These are phyloP conservation scores for Saccopteryx bilineata DNA, from an alignment of 2,113 vertebrate genomes.

Conservation along the genomic window DNA sequence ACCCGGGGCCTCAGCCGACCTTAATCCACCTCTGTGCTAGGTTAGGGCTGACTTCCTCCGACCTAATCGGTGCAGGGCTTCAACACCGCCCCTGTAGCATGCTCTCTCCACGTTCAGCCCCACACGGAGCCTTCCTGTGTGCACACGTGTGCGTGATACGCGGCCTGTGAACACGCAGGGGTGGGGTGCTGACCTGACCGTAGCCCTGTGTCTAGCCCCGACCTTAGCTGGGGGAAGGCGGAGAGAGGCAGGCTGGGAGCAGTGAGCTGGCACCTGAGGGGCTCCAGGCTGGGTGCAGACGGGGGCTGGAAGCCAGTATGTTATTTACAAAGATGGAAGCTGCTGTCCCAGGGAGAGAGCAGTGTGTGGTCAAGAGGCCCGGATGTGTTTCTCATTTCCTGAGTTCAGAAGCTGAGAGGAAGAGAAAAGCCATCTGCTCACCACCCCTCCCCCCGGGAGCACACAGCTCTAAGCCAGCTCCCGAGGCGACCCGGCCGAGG, in stretches of 20 bases:
- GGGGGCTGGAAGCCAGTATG: neutral
- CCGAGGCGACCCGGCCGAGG: neutral
- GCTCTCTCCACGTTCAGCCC: neutral
- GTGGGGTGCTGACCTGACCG: too few species aligned
- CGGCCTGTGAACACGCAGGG: neutral
- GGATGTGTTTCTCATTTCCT: conserved; percentile 57
- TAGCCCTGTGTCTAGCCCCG: neutral
- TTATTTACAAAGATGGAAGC: conserved; percentile 45
- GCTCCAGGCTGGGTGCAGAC: neutral
- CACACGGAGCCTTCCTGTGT: neutral
- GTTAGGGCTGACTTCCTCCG: neutral
- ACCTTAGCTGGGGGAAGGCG: neutral
- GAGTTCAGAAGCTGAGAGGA: conserved; percentile 12
- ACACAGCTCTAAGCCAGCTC: neutral
- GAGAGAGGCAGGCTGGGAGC: neutral
- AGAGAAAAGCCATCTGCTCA: conserved; percentile 43
- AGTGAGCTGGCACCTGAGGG: neutral
- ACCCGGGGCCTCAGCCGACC: too few species aligned
- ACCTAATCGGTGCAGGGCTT: neutral
- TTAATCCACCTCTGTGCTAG: neutral
- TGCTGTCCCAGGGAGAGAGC: neutral
- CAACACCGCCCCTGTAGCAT: fast-evolving
- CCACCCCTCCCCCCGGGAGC: neutral
- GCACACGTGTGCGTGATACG: too few species aligned
- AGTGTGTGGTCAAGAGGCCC: conserved; percentile 12